phyloP scores from a whole-genome alignment of 1,140 invertebrate species.

The Atta colombica region DNA sequence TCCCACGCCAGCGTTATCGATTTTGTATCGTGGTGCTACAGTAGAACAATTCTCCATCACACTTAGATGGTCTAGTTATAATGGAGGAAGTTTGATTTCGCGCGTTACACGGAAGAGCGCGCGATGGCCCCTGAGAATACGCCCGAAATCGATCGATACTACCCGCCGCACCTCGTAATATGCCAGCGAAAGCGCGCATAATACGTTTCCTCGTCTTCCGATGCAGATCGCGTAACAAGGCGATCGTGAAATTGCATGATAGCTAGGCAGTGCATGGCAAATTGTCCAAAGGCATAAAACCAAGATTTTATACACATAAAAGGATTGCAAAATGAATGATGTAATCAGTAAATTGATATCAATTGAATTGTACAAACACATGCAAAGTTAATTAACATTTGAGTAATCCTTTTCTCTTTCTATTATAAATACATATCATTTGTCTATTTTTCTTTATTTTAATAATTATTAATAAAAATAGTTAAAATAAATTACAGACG shows the following conservation, averaged over 20 bases:
- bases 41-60: conserved; percentile 49
- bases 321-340: neutral
- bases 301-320: neutral
- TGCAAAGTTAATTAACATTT: neutral
- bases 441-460: neutral
- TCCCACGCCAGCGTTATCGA: conserved; percentile 22
- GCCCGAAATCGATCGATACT: conserved; percentile 47
- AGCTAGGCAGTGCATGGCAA: neutral
- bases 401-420: neutral
- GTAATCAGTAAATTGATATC: conserved; percentile 2
- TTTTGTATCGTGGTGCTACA: conserved; percentile 35
- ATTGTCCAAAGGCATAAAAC: neutral
- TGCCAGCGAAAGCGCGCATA: conserved; percentile 33
- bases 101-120: conserved; percentile 49
- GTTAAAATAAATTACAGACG: neutral
- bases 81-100: conserved; percentile 62
- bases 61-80: conserved; percentile 61
- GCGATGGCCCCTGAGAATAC: conserved; percentile 44
- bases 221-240: conserved; percentile 18
- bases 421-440: neutral
- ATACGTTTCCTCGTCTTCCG: conserved; percentile 34
- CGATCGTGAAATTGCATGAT: conserved; percentile 41
- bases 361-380: neutral
- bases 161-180: conserved; percentile 26
- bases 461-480: conserved; percentile 6